Conservation (phyloP, 2,888 invertebrate genomes). For the Spisula solida region DNA sequence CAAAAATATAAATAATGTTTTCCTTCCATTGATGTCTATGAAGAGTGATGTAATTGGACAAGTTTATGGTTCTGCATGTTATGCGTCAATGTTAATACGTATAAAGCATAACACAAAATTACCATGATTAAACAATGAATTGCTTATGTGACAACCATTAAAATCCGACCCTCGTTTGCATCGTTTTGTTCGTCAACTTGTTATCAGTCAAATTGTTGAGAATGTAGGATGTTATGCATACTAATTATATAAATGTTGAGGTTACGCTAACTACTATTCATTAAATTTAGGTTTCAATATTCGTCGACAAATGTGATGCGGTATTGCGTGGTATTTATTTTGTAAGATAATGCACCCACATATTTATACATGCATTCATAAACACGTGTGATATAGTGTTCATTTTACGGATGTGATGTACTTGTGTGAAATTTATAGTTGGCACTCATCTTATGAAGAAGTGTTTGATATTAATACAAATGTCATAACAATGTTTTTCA, state of each 20-base stretch:
- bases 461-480: neutral
- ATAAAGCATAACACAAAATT: conserved; percentile 10
- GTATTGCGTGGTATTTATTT: neutral
- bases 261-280: neutral
- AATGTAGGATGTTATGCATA: neutral
- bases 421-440: neutral
- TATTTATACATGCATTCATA: too few relatives aligned
- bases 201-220: neutral
- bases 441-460: neutral
- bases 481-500: neutral
- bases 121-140: conserved; percentile 17
- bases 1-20: neutral
- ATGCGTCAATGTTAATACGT: neutral
- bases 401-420: neutral
- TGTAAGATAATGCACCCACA: neutral
- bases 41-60: neutral
- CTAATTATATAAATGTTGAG: neutral
- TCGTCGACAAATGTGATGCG: neutral
- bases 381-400: neutral
- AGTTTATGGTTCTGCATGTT: neutral
- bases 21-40: neutral
- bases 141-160: neutral
- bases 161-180: neutral
- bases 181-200: neutral
- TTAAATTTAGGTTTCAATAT: neutral